Percentiles rank a stretch among this genome's conserved stretches.
Evolutionary conservation across 2,888 invertebrate species (phyloP).

Genomic region (Anthophora plumipes): DNA sequence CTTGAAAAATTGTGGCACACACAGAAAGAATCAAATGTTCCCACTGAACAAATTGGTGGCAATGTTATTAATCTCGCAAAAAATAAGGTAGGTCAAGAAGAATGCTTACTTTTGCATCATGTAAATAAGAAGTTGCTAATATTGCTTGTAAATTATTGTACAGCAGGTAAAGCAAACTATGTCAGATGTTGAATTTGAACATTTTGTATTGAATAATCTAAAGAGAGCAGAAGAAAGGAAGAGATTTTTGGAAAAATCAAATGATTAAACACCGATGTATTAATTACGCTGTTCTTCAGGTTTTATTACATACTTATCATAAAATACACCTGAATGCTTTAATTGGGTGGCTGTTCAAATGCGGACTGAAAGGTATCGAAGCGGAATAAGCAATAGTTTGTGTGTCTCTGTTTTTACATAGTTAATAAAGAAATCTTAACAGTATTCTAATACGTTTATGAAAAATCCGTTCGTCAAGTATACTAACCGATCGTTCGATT

Average conservation of each 20-base stretch:
- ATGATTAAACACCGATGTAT: slow-evolving; percentile 71
- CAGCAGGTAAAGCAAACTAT: slow-evolving; percentile 63
- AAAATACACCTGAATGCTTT: not conserved
- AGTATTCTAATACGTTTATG: slow-evolving; percentile 8
- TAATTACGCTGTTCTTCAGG: not conserved
- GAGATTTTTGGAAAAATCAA: slow-evolving; percentile 89
- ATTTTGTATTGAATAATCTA: slow-evolving; percentile 91
- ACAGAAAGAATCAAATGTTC: slow-evolving; percentile 84
- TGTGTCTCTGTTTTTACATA: not conserved
- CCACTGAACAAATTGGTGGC: slow-evolving; percentile 76
- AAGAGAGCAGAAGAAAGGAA: slow-evolving; percentile 95
- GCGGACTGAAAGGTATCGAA: not conserved
- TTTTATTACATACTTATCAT: slow-evolving; percentile 26
- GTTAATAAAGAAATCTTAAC: slow-evolving; percentile 7
- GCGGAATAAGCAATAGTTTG: not conserved
- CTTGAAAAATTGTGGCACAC: slow-evolving; percentile 89
- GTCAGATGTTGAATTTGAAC: slow-evolving; percentile 91
- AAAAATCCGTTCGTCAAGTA: not conserved
- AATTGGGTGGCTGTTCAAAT: not conserved
- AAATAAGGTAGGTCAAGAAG: not conserved
- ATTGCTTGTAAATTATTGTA: not conserved
- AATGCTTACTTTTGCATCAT: not conserved
- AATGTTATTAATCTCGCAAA: not conserved
- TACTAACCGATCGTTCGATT: not conserved
- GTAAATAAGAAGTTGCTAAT: not conserved